Conservation (phyloP, 2,888 invertebrate species). For the Prosapia bicincta region DNA sequence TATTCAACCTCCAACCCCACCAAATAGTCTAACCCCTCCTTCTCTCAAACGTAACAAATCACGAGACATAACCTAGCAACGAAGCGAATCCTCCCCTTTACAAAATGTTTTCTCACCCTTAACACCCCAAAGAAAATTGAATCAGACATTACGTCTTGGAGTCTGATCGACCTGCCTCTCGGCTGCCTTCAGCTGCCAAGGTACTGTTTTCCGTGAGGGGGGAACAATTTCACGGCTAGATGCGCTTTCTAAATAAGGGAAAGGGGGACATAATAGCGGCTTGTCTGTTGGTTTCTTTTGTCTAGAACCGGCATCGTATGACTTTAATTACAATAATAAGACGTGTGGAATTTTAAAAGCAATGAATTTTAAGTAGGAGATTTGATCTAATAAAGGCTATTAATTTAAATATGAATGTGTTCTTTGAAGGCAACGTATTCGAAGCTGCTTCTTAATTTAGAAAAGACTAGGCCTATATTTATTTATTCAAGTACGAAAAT, state of each 20-base stretch:
- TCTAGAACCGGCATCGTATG: neutral
- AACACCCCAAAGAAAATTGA: neutral
- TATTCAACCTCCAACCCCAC: neutral
- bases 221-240: neutral
- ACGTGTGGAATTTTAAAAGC: neutral
- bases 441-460: too few species aligned
- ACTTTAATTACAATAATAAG: neutral
- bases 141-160: neutral
- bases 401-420: too few species aligned
- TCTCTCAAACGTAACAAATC: neutral
- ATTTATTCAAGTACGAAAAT: too few species aligned
- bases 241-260: neutral
- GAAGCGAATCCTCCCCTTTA: neutral
- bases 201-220: neutral
- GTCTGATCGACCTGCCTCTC: neutral
- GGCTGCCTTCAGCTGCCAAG: neutral
- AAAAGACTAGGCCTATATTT: too few species aligned
- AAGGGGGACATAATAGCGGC: neutral
- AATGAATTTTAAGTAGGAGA: neutral
- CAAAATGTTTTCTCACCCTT: constrained; percentile 2
- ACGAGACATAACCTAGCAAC: neutral
- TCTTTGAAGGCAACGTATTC: too few species aligned
- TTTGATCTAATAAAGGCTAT: too few species aligned
- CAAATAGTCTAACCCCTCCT: neutral
- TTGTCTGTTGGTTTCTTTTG: neutral